Conservation (phyloP, 1,140 invertebrate species). For the Euborellia annulipes region DNA sequence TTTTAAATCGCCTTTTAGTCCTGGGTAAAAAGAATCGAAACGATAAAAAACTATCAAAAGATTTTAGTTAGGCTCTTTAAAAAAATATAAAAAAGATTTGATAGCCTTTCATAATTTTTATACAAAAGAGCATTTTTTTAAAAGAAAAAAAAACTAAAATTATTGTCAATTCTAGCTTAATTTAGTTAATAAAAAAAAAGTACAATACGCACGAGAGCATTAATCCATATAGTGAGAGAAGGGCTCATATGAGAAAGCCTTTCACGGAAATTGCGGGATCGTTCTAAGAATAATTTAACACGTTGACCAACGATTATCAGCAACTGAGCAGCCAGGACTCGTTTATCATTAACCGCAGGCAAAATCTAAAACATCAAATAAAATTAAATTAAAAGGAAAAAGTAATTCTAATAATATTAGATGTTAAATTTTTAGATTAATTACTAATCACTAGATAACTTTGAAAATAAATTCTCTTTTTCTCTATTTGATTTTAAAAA, state of each 20-base stretch:
- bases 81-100: too few species aligned
- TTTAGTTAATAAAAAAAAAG: too few species aligned
- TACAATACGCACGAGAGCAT: conserved; percentile 53
- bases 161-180: too few species aligned
- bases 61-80: too few species aligned
- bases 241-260: conserved; percentile 51
- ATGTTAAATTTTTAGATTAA: conserved; percentile 1
- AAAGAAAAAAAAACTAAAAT: too few species aligned
- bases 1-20: too few species aligned
- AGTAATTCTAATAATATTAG: too few species aligned
- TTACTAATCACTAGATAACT: not conserved
- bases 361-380: conserved; percentile 31
- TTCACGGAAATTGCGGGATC: conserved; percentile 37
- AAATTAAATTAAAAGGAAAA: conserved; percentile 3
- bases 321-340: conserved; percentile 44
- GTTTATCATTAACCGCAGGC: conserved; percentile 42
- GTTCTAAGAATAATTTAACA: conserved; percentile 42
- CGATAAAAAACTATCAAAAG: too few species aligned
- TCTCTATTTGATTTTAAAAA: conserved; percentile 1
- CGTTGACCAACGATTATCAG: conserved; percentile 54
- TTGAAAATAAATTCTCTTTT: not conserved
- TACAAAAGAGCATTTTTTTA: too few species aligned
- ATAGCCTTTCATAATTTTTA: too few species aligned
- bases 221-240: conserved; percentile 48
- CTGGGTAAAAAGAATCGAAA: too few species aligned